Evolutionary conservation across 2,888 invertebrate species (phyloP), one percentile per base, ranked within the genome.

Genomic region (Orthonychiurus folsomi): DNA sequence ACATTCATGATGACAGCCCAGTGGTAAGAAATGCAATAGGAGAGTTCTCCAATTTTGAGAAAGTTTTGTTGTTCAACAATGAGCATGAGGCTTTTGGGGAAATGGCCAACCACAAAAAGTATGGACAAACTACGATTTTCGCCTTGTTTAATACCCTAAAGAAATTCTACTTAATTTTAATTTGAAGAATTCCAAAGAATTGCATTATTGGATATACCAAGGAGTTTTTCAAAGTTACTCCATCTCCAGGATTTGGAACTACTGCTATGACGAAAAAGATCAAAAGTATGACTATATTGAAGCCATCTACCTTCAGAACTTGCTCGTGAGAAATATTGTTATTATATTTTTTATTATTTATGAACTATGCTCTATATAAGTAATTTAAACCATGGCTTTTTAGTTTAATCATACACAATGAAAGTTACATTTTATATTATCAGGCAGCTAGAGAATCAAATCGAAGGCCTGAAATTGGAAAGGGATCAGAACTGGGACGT

Each of bases 61-160:
- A 52, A 25, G 50, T 48, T 1, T 23, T 57, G 20, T 52, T 61
- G 2, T 61, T 61, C 37, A 56, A 57, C 1, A 61, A 23, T 24
- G 56, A 61, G 24, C 61, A 61, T 23, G 56, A 57, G 20, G 61
- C 61, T 2, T 61, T 56, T 25, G 28, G 25, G n/a, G 57, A 23
- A 12, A n/a, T 59, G 50, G 37, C 59, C 2, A 21, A 37, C 37
- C 25, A 24, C 25, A 27, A 21, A 5, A 24, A 56, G 27, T 23
- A 26, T 5, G 12, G 25, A 23, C 24, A 23, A 23, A 53, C 48
- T 5, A 59, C 24, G 50, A 50, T 21, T 18, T 18, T 47, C n/a
- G 20, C 20, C 15, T 3, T 28, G 18, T 47, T 20, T 47, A 21
- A n/a, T 20, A 1, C 24, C 23, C 20, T 18, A 23, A 23, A 5